Base-by-base conservation (phyloP, 2,113 vertebrate species). In the Callocephalon fimbriatum region DNA sequence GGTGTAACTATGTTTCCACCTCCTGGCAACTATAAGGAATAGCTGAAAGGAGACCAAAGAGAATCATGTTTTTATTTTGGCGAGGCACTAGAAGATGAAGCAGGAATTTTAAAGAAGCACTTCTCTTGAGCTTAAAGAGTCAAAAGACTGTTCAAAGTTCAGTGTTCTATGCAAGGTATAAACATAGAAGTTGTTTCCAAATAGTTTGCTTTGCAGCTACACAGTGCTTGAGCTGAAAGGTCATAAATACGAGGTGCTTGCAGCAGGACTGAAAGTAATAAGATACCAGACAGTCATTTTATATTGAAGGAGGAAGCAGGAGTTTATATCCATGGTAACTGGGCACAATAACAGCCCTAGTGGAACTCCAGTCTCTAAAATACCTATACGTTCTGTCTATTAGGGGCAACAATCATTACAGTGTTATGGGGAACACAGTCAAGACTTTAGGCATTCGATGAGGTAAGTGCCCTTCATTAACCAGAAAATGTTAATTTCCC, bases 1-100 rank as follows among this genome's bases (percentile, higher is more conserved):
- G 27, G 80, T 95, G 92, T 94, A 91, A 79, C 88, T 92, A 38
- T 94, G 86, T 95, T 97, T 97, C 96, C 97, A 95, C 83, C 96
- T 97, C 73, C 94, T 95, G 96, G 96, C 66, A 48, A 4, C 81
- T 70, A 2, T 5, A 21, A 82, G 91, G 86, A 97, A 96, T 73
- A 93, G 73, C 93, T 81, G 75, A 61, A 87, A 89, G 91, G 73
- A 89, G 44, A 22, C 18, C n/a, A 40, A 58, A 26, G 32, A 70
- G 67, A 56, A 44, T 29, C 32, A 54, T 23, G 26, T 25, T 73
- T 81, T 82, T 27, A 9, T 37, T 90, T 83, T 81, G 47, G 19
- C 4, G 1, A 74, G 35, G 38, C 35, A 40, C 11, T 48, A 40
- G 76, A 62, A 65, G 45, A 70, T 35, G 66, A 91, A 86, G 58